These are phyloP conservation scores for Chaetura pelagica DNA, from an alignment of 2,113 vertebrate species.

Conservation along the genomic window DNA sequence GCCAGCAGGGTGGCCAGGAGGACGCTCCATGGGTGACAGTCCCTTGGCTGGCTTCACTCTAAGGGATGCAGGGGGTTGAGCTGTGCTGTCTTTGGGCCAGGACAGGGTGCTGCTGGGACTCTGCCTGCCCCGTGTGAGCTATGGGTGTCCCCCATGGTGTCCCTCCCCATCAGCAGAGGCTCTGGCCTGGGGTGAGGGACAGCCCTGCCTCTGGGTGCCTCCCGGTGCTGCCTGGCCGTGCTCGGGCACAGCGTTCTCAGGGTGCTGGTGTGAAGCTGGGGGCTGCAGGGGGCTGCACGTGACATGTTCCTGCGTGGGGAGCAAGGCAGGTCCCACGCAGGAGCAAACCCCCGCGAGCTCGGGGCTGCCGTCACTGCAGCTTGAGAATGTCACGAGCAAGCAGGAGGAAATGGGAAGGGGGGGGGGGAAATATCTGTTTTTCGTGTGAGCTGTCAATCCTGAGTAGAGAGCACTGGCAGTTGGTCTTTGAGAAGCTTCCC, in stretches of 20 bases:
- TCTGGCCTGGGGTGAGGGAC: not conserved
- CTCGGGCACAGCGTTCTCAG: not conserved
- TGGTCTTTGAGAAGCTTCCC: not conserved
- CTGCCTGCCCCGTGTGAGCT: not conserved
- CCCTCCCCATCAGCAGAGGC: not conserved
- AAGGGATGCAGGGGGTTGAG: accelerated
- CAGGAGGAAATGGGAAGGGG: not conserved
- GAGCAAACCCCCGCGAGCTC: not conserved
- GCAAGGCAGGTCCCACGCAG: accelerated
- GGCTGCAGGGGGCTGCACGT: accelerated
- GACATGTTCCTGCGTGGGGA: not conserved
- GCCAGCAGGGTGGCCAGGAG: not conserved
- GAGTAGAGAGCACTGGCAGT: not conserved
- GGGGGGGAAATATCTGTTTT: not conserved
- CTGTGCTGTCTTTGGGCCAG: not conserved
- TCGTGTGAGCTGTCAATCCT: not conserved
- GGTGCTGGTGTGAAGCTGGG: accelerated
- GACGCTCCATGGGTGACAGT: not conserved
- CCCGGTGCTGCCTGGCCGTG: accelerated
- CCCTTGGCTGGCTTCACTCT: accelerated
- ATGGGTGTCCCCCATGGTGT: accelerated
- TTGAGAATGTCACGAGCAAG: not conserved
- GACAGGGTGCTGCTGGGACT: not conserved
- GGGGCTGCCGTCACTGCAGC: not conserved
- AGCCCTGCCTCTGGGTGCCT: not conserved